Evolutionary conservation across 2,113 vertebrate species (phyloP).

Genomic region (Saguinus imperator): DNA sequence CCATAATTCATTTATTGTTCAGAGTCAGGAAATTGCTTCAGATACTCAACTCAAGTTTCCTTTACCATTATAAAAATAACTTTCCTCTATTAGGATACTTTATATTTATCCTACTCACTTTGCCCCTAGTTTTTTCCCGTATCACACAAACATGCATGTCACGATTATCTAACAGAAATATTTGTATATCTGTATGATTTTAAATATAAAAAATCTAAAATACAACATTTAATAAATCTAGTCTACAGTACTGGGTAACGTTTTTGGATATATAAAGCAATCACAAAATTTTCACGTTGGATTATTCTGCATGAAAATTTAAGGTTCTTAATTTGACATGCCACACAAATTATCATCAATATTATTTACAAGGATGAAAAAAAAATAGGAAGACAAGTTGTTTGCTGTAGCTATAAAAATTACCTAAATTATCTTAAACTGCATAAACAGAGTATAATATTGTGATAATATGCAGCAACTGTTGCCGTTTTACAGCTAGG

Average conservation of each 20-base stretch:
- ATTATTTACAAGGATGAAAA: neutral
- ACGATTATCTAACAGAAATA: neutral
- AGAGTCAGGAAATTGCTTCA: neutral
- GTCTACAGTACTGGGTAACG: neutral
- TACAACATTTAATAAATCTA: neutral
- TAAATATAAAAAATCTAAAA: conserved; percentile 23
- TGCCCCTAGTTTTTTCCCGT: neutral
- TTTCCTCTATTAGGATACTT: conserved; percentile 22
- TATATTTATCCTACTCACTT: neutral
- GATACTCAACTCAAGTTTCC: conserved; percentile 33
- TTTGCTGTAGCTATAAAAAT: neutral
- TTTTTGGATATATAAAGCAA: neutral
- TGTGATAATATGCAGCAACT: neutral
- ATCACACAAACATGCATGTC: neutral
- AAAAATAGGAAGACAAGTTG: neutral
- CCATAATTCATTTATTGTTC: conserved; percentile 66
- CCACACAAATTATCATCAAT: neutral
- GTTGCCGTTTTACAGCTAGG: neutral
- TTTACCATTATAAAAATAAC: conserved; percentile 50
- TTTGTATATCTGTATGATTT: neutral
- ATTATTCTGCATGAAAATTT: neutral
- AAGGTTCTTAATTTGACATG: neutral
- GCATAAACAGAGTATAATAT: neutral
- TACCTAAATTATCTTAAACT: neutral
- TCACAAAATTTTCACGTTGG: neutral